These are phyloP conservation scores for Acronicta aceris DNA, from an alignment of 2,888 invertebrate species.

Conservation along the genomic window DNA sequence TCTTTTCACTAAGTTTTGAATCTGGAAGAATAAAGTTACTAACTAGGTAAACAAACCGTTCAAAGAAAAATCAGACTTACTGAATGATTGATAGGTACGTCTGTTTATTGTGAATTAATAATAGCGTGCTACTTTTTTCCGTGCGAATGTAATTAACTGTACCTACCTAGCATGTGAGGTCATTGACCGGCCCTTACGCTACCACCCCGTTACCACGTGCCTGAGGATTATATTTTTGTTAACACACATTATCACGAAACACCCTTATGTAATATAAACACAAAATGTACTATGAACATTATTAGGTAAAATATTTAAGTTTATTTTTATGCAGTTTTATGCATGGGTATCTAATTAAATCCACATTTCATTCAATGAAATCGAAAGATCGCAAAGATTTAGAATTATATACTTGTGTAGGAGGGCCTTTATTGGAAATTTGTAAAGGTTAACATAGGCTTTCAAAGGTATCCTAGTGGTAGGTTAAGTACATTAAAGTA, in stretches of 20 bases:
- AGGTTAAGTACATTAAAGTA: conserved; percentile 20
- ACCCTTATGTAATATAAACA: conserved; percentile 37
- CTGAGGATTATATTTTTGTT: conserved; percentile 59
- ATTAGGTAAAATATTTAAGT: not conserved
- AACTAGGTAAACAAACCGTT: not conserved
- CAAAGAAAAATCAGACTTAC: conserved; percentile 14
- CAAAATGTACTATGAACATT: conserved; percentile 3
- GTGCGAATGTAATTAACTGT: conserved; percentile 82
- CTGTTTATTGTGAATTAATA: conserved; percentile 54
- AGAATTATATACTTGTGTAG: not conserved
- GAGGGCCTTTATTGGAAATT: conserved; percentile 21
- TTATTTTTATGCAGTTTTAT: too few species aligned
- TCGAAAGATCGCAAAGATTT: too few species aligned
- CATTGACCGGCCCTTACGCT: conserved; percentile 80
- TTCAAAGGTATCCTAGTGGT: conserved; percentile 21
- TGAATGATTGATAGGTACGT: conserved; percentile 53
- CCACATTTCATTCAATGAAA: too few species aligned
- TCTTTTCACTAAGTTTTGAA: too few species aligned
- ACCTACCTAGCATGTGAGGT: conserved; percentile 71
- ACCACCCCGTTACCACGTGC: conserved; percentile 64
- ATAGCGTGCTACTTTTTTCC: conserved; percentile 66
- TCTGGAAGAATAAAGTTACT: too few species aligned
- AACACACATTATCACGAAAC: conserved; percentile 53
- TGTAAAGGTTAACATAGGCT: conserved; percentile 36
- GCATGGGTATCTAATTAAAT: too few species aligned